A percentile compares a stretch with the other conserved stretches of the same genome.
These are phyloP conservation scores for Eretmocerus hayati DNA, from an alignment of 2,888 invertebrate species.

Conservation along the genomic window DNA sequence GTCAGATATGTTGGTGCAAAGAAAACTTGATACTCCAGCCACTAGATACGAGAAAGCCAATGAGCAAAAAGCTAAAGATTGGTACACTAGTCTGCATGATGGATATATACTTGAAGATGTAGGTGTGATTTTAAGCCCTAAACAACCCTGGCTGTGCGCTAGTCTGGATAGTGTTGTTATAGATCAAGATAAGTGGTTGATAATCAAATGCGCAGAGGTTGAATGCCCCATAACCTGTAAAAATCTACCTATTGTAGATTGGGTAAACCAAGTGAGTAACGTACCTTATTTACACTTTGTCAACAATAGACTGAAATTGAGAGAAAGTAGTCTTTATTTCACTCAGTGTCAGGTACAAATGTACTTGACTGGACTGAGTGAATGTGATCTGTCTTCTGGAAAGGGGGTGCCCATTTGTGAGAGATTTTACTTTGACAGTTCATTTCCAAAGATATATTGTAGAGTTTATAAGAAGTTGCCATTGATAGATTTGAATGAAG, in stretches of 20 bases:
- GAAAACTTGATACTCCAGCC: background rate
- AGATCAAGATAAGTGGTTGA: background rate
- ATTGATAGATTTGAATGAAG: too few species aligned
- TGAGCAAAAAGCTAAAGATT: constrained; percentile 9
- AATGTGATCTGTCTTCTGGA: background rate
- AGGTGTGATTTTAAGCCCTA: constrained; percentile 4
- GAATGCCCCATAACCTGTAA: background rate
- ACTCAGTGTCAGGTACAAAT: constrained; percentile 5
- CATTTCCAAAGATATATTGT: background rate
- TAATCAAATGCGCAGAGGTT: background rate
- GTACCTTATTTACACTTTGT: background rate
- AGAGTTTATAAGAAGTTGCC: too few species aligned
- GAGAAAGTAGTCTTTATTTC: background rate
- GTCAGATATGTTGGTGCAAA: constrained; percentile 11
- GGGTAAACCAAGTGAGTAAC: background rate
- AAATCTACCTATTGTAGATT: background rate
- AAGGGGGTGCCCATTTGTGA: background rate
- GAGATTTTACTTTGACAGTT: background rate
- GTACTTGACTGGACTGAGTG: background rate
- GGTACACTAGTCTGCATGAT: constrained; percentile 13
- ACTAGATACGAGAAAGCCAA: background rate
- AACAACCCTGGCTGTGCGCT: constrained; percentile 9
- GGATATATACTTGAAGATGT: constrained; percentile 6
- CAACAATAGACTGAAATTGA: background rate
- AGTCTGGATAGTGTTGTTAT: constrained; percentile 4